A percentile compares a stretch with the other conserved stretches of the same genome.
Evolutionary conservation across 2,797 vertebrate species (phyloP).

Genomic region (Liparis tanakae): DNA sequence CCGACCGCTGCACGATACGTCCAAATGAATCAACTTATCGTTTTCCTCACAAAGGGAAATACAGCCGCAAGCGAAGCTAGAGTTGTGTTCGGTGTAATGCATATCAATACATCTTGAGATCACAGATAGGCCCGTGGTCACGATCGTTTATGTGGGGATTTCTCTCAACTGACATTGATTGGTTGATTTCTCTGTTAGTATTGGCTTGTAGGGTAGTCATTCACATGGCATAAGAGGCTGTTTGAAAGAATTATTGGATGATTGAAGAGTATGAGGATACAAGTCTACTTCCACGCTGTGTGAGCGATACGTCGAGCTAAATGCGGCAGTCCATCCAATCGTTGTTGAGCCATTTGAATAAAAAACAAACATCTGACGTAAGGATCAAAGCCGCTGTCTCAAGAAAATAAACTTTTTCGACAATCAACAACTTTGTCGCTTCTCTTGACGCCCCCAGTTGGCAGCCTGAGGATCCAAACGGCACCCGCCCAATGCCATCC

Average conservation of each 20-base stretch:
- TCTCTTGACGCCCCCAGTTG: slow-evolving; percentile 4
- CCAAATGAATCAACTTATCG: neutral
- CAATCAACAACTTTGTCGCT: slow-evolving; percentile 6
- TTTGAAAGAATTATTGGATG: neutral
- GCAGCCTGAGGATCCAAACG: slow-evolving; percentile 10
- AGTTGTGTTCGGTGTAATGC: neutral
- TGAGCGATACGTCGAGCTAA: neutral
- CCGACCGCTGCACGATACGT: neutral
- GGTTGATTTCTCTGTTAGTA: neutral
- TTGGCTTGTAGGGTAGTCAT: neutral
- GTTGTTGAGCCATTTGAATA: slow-evolving; percentile 2
- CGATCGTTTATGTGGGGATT: neutral
- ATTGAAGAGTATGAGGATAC: neutral
- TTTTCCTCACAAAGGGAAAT: slow-evolving; percentile 12
- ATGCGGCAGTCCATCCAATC: neutral
- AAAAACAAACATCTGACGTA: neutral
- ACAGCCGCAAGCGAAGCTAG: neutral
- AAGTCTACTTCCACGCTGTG: neutral
- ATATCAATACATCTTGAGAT: neutral
- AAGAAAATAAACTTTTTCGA: slow-evolving; percentile 17
- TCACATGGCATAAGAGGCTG: neutral
- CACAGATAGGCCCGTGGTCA: neutral
- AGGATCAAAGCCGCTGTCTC: neutral
- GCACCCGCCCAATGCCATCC: neutral
- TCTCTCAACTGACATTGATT: neutral